Evolutionary conservation across 2,113 vertebrate genomes (phyloP).

Genomic region (Casuarius casuarius): DNA sequence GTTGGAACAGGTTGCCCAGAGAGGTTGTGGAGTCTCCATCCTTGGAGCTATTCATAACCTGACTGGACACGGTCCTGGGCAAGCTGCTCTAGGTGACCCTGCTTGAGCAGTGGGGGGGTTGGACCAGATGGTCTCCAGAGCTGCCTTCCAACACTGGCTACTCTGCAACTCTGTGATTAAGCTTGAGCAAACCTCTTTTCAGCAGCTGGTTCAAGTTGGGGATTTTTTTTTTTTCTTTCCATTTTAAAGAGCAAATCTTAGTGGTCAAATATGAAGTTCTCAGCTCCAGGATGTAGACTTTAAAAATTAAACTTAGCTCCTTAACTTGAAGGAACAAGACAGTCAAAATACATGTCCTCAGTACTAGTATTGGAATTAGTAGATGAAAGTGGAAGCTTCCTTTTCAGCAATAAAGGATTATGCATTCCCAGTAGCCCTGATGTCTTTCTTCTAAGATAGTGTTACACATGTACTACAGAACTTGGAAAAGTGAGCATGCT

Average conservation of each 20-base stretch:
- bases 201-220: not conserved
- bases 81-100: too few relatives aligned
- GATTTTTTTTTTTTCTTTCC: not conserved
- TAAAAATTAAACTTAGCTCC: not conserved
- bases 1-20: too few relatives aligned
- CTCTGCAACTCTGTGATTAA: not conserved
- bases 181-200: not conserved
- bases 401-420: not conserved
- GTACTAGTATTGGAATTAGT: not conserved
- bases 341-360: not conserved
- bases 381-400: not conserved
- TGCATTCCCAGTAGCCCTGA: accelerated
- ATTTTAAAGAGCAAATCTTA: not conserved
- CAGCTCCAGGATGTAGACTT: not conserved
- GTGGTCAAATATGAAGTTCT: not conserved
- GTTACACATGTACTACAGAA: too few relatives aligned
- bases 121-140: too few relatives aligned
- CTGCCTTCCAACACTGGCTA: too few relatives aligned
- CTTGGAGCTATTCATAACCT: too few relatives aligned
- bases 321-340: not conserved
- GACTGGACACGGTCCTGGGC: too few relatives aligned
- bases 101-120: too few relatives aligned
- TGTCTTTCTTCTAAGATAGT: not conserved
- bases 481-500: too few relatives aligned
- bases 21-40: too few relatives aligned